Percentiles rank a stretch among this genome's conserved stretches.
Evolutionary conservation across 2,113 vertebrate genomes (phyloP).

Genomic region (Aplodontia rufa): DNA sequence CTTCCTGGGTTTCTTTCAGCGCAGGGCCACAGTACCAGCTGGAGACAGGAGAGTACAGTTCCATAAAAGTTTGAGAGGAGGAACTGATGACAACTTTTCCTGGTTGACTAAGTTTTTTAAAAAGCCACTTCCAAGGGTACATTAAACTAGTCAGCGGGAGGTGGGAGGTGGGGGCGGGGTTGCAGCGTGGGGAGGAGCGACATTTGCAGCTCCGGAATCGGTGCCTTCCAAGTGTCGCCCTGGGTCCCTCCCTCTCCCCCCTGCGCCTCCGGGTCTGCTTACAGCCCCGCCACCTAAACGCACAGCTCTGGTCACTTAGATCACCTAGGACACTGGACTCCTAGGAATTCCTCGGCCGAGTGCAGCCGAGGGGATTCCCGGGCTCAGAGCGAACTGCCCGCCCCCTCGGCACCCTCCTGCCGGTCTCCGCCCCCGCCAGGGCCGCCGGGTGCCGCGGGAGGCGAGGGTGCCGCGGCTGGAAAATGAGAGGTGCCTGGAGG

Average conservation of each 20-base stretch:
- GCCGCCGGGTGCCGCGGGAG: constrained; percentile 57
- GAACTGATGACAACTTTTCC: constrained; percentile 31
- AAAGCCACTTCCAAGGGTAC: constrained; percentile 58
- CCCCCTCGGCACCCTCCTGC: constrained; percentile 39
- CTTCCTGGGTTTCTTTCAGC: not conserved
- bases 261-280: not conserved
- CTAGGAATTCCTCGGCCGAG: not conserved
- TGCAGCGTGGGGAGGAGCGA: constrained; percentile 72
- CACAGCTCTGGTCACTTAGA: not conserved
- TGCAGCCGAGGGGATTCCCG: not conserved
- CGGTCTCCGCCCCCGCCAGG: constrained; percentile 60
- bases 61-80: not conserved
- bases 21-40: not conserved
- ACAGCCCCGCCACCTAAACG: not conserved
- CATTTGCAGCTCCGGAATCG: not conserved
- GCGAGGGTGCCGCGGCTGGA: constrained; percentile 30
- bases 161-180: constrained; percentile 46
- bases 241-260: not conserved
- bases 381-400: constrained; percentile 27
- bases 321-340: not conserved
- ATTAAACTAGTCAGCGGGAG: constrained; percentile 29
- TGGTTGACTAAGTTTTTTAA: constrained; percentile 48
- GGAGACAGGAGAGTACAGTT: not conserved
- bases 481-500: constrained; percentile 57
- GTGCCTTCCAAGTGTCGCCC: constrained; percentile 17